A percentile compares a stretch with the other conserved stretches of the same genome.
Conservation (phyloP, 2,888 invertebrate species). For the Balanococcus diminutus region DNA sequence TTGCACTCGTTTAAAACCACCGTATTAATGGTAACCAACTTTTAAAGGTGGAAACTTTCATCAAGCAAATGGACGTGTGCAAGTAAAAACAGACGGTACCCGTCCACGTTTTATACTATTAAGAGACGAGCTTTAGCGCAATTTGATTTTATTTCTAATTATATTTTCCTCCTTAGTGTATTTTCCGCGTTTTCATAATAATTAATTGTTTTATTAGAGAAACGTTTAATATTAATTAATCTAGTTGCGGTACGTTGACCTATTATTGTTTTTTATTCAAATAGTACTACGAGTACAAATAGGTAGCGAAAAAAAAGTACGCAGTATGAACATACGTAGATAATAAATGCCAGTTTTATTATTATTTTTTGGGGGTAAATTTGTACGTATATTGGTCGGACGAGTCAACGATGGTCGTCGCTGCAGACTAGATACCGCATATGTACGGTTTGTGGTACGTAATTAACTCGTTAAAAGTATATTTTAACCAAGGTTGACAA, state of each 20-base stretch:
- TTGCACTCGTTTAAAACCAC: constrained; percentile 29
- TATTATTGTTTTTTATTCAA: constrained; percentile 27
- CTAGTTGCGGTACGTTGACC: constrained; percentile 45
- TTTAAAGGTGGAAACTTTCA: constrained; percentile 40
- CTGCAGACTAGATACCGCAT: background rate
- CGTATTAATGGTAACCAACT: constrained; percentile 18
- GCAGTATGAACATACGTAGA: background rate
- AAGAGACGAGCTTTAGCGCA: constrained; percentile 36
- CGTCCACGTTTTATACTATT: background rate
- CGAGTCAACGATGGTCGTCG: background rate
- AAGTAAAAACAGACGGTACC: constrained; percentile 33
- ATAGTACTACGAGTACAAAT: background rate
- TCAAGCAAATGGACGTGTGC: constrained; percentile 40
- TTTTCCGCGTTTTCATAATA: constrained; percentile 30
- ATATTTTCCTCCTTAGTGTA: constrained; percentile 32
- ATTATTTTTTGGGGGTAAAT: background rate
- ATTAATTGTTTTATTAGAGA: constrained; percentile 43
- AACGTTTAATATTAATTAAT: constrained; percentile 48
- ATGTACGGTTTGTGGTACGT: background rate
- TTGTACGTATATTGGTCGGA: too few relatives aligned
- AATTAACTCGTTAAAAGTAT: constrained; percentile 22
- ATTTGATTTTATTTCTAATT: constrained; percentile 44
- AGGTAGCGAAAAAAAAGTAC: background rate
- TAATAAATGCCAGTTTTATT: background rate
- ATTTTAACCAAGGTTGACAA: constrained; percentile 5